Conservation (phyloP, 1,140 invertebrate species). For the Drosophila tsacasi region DNA sequence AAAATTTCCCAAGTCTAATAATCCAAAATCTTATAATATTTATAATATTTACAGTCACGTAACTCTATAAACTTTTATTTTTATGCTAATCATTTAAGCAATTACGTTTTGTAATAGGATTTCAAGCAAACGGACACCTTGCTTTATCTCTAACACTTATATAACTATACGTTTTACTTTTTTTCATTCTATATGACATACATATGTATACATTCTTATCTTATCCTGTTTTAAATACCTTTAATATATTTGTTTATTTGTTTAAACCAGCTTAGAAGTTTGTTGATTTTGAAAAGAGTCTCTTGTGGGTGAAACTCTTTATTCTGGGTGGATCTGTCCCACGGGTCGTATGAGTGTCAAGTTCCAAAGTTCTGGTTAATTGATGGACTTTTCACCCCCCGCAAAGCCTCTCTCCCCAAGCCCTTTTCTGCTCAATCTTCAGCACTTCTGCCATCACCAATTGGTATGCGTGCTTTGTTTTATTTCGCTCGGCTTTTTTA, state of each 20-base stretch:
- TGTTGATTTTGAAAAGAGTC: background rate
- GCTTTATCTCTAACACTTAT: background rate
- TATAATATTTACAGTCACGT: background rate
- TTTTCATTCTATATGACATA: too few relatives aligned
- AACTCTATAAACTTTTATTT: background rate
- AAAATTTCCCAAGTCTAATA: background rate
- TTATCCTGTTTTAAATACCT: background rate
- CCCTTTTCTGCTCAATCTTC: constrained; percentile 14
- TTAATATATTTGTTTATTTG: background rate
- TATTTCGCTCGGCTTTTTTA: constrained; percentile 24
- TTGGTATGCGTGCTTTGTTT: constrained; percentile 56
- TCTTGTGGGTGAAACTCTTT: constrained; percentile 7
- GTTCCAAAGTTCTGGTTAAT: constrained; percentile 25
- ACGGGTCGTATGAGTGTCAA: constrained; percentile 13
- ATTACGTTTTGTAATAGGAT: background rate
- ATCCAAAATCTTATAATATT: too few relatives aligned
- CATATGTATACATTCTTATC: too few relatives aligned
- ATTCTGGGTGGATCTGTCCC: constrained; percentile 1
- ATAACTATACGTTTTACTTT: too few relatives aligned
- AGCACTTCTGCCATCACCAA: constrained; percentile 30
- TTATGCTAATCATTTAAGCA: background rate
- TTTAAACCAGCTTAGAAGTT: background rate
- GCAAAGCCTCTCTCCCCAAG: background rate
- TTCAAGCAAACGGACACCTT: background rate
- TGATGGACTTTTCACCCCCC: constrained; percentile 13